These are phyloP conservation scores for Danio jaintianensis DNA, from an alignment of 2,797 vertebrate genomes.

Conservation along the genomic window DNA sequence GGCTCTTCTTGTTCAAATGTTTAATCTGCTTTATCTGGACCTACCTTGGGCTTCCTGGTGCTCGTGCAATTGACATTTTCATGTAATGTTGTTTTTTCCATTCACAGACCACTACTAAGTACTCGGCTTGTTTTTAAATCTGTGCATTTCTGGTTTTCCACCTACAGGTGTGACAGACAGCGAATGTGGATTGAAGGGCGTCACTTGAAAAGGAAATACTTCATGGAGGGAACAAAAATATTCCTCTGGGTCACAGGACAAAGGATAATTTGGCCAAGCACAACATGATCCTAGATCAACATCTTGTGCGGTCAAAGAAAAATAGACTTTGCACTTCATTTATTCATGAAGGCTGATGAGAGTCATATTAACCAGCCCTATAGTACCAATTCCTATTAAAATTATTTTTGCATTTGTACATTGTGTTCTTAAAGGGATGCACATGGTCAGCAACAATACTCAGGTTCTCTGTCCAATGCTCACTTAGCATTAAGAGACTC, in stretches of 20 bases:
- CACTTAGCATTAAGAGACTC: no score
- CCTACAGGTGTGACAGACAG: constrained; percentile 23
- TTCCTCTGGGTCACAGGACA: not conserved
- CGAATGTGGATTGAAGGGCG: not conserved
- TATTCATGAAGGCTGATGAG: not conserved
- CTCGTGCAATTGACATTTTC: constrained; percentile 51
- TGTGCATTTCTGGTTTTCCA: constrained; percentile 26
- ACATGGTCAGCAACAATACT: no score
- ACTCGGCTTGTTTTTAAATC: constrained; percentile 11
- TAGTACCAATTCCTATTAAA: no score
- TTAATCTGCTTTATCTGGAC: constrained; percentile 46
- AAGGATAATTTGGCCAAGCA: not conserved
- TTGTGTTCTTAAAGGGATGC: no score
- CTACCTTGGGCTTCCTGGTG: constrained; percentile 16
- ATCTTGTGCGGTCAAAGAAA: not conserved
- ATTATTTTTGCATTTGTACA: no score
- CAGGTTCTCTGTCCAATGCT: no score
- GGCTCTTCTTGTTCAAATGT: constrained; percentile 36
- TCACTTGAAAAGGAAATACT: not conserved
- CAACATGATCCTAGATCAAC: not conserved
- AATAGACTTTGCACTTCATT: no score
- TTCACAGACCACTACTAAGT: constrained; percentile 25
- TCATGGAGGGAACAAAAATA: not conserved
- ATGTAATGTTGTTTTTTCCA: constrained; percentile 30
- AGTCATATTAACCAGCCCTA: no score